phyloP scores from a whole-genome alignment of 92 coral and sea anemone genomes.

The Hydrozoanthus gracilis region DNA sequence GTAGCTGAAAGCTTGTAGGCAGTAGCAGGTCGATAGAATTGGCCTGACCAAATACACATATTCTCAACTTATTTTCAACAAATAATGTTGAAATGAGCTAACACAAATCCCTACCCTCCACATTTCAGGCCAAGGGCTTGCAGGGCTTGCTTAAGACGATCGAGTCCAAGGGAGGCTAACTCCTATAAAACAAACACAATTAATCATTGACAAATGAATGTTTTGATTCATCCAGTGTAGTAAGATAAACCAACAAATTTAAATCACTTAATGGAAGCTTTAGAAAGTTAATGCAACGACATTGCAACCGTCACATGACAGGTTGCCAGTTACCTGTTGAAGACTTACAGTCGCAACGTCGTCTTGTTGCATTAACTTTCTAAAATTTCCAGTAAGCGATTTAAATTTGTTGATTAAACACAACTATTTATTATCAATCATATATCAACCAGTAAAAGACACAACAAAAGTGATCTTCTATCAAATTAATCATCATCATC shows the following conservation, averaged over 20 bases:
- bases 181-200: constrained; percentile 61
- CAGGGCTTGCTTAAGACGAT: constrained; percentile 94
- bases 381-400: too few species aligned
- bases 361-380: too few species aligned
- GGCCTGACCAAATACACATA: neutral
- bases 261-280: too few species aligned
- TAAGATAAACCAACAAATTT: neutral
- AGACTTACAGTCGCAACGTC: too few species aligned
- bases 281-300: too few species aligned
- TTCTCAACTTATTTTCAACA: neutral
- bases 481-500: neutral
- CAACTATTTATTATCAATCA: neutral
- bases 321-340: too few species aligned
- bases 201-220: neutral
- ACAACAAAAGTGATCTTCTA: neutral
- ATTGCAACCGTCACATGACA: too few species aligned
- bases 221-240: neutral
- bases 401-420: too few species aligned
- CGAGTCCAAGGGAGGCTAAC: constrained; percentile 95
- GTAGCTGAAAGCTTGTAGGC: too few species aligned
- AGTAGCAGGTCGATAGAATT: too few species aligned
- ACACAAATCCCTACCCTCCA: constrained; percentile 79
- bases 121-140: constrained; percentile 95
- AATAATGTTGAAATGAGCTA: neutral
- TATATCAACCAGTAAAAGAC: neutral